A percentile compares a stretch with the other conserved stretches of the same genome.
Conservation (phyloP, 2,888 invertebrate genomes). For the Byasa hedistus region DNA sequence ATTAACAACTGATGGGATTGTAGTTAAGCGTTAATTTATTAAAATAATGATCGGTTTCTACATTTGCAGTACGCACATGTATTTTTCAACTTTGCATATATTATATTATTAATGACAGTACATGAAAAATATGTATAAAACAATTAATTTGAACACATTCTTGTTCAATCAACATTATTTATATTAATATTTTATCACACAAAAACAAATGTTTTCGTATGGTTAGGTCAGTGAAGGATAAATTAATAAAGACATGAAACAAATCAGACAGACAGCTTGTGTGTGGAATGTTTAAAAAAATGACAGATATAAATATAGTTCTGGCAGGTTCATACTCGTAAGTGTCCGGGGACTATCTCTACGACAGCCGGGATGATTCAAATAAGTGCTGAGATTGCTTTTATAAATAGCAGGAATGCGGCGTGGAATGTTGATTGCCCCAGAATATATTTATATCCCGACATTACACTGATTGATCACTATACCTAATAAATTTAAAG, state of each 20-base stretch:
- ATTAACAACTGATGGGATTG: no score
- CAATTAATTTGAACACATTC: no score
- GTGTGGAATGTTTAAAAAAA: slow-evolving; percentile 24
- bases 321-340: slow-evolving; percentile 10
- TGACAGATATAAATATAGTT: slow-evolving; percentile 22
- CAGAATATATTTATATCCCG: slow-evolving; percentile 17
- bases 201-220: neutral
- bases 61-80: no score
- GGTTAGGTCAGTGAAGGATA: neutral
- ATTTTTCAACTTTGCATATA: no score
- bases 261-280: slow-evolving; percentile 15
- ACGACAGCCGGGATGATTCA: slow-evolving; percentile 29
- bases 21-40: no score
- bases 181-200: no score
- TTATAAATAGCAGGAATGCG: slow-evolving; percentile 25
- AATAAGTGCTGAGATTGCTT: slow-evolving; percentile 14
- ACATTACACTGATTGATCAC: slow-evolving; percentile 17
- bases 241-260: neutral
- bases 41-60: no score
- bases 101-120: no score
- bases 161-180: no score
- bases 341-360: slow-evolving; percentile 15
- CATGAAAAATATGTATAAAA: no score
- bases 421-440: slow-evolving; percentile 27
- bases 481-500: neutral